Evolutionary conservation across 1,140 invertebrate species (phyloP).

Genomic region (Trinorchestia longiramus): DNA sequence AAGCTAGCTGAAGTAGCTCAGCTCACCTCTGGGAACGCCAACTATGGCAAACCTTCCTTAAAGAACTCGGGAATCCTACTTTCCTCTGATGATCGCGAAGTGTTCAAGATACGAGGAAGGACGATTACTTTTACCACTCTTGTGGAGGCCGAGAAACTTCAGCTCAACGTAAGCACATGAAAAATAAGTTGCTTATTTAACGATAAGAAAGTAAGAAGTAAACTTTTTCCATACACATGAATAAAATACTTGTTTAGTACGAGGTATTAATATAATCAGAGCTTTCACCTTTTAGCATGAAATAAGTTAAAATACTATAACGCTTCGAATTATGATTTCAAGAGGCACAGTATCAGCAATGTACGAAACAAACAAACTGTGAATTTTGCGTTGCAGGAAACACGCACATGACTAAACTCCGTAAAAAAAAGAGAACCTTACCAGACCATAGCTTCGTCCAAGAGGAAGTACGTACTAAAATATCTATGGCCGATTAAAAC

Average conservation of each 20-base stretch:
- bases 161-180: too few relatives aligned
- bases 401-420: background rate
- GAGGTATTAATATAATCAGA: too few relatives aligned
- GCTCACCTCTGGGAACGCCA: too few relatives aligned
- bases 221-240: too few relatives aligned
- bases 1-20: background rate
- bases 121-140: background rate
- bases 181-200: too few relatives aligned
- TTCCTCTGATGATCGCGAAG: background rate
- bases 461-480: background rate
- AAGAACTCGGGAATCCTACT: background rate
- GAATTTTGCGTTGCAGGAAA: background rate
- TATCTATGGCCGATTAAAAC: background rate
- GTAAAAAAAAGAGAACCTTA: background rate
- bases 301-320: background rate
- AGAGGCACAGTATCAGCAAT: background rate
- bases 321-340: background rate
- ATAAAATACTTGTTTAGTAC: too few relatives aligned
- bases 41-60: too few relatives aligned
- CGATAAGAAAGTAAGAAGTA: too few relatives aligned
- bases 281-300: too few relatives aligned
- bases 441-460: background rate
- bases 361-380: background rate
- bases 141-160: background rate
- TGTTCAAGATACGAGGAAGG: background rate